Evolutionary conservation across 2,113 vertebrate genomes (phyloP), one percentile per base, ranked within the genome.

Genomic region (Perca schrenkii): DNA sequence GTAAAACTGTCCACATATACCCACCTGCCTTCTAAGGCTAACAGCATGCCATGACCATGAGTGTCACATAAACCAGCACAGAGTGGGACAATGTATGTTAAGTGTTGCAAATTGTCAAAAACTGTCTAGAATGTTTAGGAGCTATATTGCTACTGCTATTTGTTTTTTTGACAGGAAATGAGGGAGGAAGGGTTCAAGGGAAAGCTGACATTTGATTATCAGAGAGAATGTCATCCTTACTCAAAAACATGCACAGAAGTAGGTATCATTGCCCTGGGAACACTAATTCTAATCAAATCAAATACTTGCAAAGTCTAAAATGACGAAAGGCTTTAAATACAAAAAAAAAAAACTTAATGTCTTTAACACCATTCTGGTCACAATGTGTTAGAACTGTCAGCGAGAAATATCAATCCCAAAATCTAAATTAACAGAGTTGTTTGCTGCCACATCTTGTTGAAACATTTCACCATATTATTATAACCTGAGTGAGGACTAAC

Each of bases 351-450:
- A 57, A 8, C 21, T 43, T 21, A 8, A n/a, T 68, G 17, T 6
- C 14, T 46, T 25, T 25, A 72, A 72, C n/a, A 16, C 10, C 34
- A 46, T 25, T 46, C 10, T 64, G 62, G 36, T 22, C 40, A 43
- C 21, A 43, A 63, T 43, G 40, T 46, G 21, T n/a, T 12, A 43
- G 21, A 31, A 34, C 2, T 50, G 71, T 62, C 21, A 64, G 11
- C 6, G 21, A 62, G 1, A n/a, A 63, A n/a, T 61, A 36, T 28
- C 0, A 1, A 64, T 64, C 36, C 11, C 8, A 19, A 60, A 34
- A 61, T 19, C 13, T 10, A 46, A 71, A 71, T 58, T 7, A 47
- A 47, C 72, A 65, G 52, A 81, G 69, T 85, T 49, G 28, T 60
- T 52, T 31, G 8, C 16, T n/a, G 17, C 1, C 19, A 78, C 21